phyloP scores from a whole-genome alignment of 2,797 vertebrate species.

The Lithobates pipiens region DNA sequence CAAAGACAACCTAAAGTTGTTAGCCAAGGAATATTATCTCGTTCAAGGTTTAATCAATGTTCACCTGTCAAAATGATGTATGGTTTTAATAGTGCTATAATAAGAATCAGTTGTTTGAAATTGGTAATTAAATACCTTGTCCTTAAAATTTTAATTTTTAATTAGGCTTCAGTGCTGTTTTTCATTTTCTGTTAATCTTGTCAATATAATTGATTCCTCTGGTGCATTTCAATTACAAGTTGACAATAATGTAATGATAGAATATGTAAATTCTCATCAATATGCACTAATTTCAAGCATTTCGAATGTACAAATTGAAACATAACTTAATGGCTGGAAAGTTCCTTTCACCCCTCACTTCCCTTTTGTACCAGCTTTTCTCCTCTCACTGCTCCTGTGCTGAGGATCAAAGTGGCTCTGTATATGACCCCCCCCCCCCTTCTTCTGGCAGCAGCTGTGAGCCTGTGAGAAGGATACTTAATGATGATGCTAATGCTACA shows the following conservation, averaged over 20 bases:
- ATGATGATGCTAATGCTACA: no score
- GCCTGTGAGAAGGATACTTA: no score
- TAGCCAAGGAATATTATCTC: background rate
- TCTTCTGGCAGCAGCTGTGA: no score
- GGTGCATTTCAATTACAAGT: background rate
- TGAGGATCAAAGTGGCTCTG: no score
- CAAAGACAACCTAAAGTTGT: background rate
- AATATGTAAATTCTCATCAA: background rate
- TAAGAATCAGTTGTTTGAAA: background rate
- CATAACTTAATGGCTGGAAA: no score
- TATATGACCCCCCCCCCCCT: no score
- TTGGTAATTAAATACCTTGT: constrained; percentile 22
- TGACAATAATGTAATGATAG: background rate
- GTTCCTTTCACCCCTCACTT: no score
- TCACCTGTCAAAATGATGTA: constrained; percentile 15
- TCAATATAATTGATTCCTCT: constrained; percentile 25
- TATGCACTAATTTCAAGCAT: background rate
- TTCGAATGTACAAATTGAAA: no score
- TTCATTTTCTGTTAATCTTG: constrained; percentile 1
- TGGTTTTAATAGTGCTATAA: constrained; percentile 19
- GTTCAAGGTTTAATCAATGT: constrained; percentile 20
- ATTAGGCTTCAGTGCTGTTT: constrained; percentile 11
- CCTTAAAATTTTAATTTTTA: constrained; percentile 9
- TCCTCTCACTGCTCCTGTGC: no score
- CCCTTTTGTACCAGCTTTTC: no score